Conservation (phyloP, 2,113 vertebrate genomes). For the Xiphorhynchus elegans region DNA sequence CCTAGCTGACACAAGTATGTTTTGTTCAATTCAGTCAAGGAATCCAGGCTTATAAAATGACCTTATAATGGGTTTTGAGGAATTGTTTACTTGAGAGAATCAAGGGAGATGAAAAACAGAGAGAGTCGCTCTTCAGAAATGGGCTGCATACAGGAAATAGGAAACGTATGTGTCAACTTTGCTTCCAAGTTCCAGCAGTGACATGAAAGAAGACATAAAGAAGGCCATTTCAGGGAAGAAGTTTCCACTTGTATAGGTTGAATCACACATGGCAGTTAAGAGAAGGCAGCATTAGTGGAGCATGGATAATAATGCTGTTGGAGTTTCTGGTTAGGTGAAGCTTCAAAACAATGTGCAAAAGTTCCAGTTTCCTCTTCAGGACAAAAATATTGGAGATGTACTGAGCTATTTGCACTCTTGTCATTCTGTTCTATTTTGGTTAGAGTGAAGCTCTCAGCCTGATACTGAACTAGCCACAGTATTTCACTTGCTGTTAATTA, state of each 20-base stretch:
- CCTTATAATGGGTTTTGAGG: conserved; percentile 53
- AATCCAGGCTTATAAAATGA: conserved; percentile 7
- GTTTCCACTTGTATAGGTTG: background rate
- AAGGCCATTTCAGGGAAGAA: background rate
- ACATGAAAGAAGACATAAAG: conserved; percentile 1
- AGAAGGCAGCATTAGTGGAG: background rate
- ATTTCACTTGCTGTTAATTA: conserved; percentile 20
- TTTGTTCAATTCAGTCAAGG: conserved; percentile 22
- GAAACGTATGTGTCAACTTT: conserved; percentile 38
- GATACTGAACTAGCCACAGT: background rate
- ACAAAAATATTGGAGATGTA: background rate
- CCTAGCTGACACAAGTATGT: background rate
- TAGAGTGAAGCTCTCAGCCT: background rate
- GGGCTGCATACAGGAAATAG: conserved; percentile 32
- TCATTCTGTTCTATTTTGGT: background rate
- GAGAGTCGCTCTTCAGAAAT: conserved; percentile 18
- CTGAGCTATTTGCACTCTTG: background rate
- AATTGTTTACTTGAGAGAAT: conserved; percentile 43
- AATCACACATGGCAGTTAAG: background rate
- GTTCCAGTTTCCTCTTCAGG: background rate
- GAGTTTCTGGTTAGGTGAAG: background rate
- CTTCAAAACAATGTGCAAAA: background rate
- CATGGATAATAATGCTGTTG: background rate
- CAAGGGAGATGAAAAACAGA: conserved; percentile 25
- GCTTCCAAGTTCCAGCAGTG: conserved; percentile 20